Evolutionary conservation across 2,797 vertebrate genomes (phyloP).

Genomic region (Pseudochromis fuscus): DNA sequence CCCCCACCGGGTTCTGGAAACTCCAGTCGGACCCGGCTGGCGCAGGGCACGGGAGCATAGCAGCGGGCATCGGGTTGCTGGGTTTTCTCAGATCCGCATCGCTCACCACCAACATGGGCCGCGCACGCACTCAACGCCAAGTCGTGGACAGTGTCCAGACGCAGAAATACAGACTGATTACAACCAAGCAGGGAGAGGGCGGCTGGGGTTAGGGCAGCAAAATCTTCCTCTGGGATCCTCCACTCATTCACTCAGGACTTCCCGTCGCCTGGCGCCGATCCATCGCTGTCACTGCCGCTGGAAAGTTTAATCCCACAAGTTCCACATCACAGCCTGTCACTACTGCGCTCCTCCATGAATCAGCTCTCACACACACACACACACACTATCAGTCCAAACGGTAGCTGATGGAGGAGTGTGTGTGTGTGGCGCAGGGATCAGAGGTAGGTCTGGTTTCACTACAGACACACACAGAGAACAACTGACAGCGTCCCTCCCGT

Average conservation of each 20-base stretch:
- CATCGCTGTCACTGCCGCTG: constrained; percentile 36
- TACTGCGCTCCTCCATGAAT: constrained; percentile 51
- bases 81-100: constrained; percentile 68
- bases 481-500: constrained; percentile 70
- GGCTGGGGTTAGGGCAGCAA: constrained; percentile 1
- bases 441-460: constrained; percentile 79
- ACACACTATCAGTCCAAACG: constrained; percentile 9
- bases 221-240: constrained; percentile 37
- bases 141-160: constrained; percentile 36
- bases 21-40: constrained; percentile 86
- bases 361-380: constrained; percentile 11
- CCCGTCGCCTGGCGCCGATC: constrained; percentile 42
- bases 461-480: constrained; percentile 72
- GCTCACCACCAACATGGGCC: constrained; percentile 69
- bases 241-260: constrained; percentile 42
- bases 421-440: constrained; percentile 61
- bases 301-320: constrained; percentile 74
- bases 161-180: background rate
- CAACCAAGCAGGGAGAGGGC: background rate
- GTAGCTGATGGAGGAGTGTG: constrained; percentile 74
- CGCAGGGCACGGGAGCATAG: constrained; percentile 74
- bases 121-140: constrained; percentile 13
- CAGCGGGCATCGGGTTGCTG: constrained; percentile 77
- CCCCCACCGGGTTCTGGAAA: constrained; percentile 91
- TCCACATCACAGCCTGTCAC: constrained; percentile 60